These are phyloP conservation scores for Pristionchus arcanus DNA, from an alignment of 2,888 invertebrate genomes.

Conservation along the genomic window DNA sequence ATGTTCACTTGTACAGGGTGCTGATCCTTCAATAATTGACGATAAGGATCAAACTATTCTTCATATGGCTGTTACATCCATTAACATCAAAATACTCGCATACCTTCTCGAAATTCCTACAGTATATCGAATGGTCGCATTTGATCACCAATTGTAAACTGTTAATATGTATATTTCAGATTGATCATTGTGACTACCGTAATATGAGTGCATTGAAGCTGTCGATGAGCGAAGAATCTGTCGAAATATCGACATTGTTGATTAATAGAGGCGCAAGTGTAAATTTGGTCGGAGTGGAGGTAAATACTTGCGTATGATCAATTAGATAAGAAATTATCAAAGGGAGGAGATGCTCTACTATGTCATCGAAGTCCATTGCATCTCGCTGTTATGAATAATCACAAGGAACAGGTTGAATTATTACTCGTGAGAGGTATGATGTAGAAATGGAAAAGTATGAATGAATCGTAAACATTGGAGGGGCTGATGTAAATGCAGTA, in stretches of 20 bases:
- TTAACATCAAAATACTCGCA: neutral
- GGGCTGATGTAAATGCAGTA: neutral
- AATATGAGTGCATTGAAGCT: conserved; percentile 41
- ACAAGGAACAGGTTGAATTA: neutral
- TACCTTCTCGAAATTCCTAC: neutral
- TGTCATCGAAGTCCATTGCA: conserved; percentile 40
- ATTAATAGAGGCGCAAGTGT: conserved; percentile 63
- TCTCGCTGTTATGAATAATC: conserved; percentile 41
- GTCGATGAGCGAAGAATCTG: conserved; percentile 18
- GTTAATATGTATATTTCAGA: conserved; percentile 55
- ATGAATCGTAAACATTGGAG: neutral
- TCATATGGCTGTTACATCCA: neutral
- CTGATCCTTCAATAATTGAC: conserved; percentile 23
- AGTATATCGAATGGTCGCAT: conserved; percentile 15
- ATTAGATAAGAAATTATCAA: neutral
- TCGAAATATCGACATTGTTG: conserved; percentile 65
- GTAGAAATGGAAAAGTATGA: neutral
- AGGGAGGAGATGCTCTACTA: neutral
- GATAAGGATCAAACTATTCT: conserved; percentile 33
- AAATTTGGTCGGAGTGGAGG: neutral
- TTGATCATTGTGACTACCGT: conserved; percentile 69
- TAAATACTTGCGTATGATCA: neutral
- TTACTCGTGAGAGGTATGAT: neutral
- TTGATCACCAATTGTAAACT: neutral
- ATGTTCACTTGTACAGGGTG: neutral